Evolutionary conservation across 2,113 vertebrate genomes (phyloP).

Genomic region (Lanius ludovicianus): DNA sequence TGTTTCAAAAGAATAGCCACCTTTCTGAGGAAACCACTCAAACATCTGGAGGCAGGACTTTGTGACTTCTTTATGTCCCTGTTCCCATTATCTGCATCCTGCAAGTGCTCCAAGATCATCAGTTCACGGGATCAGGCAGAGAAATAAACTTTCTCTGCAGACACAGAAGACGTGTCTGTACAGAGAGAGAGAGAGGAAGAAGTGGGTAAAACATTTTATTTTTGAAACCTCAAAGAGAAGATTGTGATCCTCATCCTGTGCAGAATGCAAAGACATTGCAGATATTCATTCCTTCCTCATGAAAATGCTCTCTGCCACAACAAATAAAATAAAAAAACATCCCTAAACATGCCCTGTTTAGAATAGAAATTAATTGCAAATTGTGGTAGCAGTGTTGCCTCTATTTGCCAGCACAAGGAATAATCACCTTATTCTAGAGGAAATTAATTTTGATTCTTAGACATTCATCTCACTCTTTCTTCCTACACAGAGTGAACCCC

Average conservation of each 20-base stretch:
- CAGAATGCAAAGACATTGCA: neutral
- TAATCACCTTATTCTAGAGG: neutral
- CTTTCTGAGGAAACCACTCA: neutral
- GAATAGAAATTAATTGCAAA: neutral
- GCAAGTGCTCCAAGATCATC: neutral
- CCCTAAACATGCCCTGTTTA: accelerated
- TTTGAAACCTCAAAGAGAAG: neutral
- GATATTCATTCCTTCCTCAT: neutral
- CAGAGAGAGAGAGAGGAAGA: neutral
- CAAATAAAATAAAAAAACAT: neutral
- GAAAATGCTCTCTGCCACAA: neutral
- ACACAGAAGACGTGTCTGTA: neutral
- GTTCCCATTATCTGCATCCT: neutral
- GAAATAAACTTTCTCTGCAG: neutral
- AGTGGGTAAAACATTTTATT: neutral
- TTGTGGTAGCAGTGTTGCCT: neutral
- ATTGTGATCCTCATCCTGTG: neutral
- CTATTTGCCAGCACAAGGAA: neutral
- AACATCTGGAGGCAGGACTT: neutral
- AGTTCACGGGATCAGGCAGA: neutral
- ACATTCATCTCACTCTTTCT: neutral
- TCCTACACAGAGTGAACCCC: neutral
- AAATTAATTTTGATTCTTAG: neutral
- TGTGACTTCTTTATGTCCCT: neutral
- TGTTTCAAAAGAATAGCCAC: neutral